Evolutionary conservation across 1,140 invertebrate genomes (phyloP), one percentile per base, ranked within the genome.

Genomic region (Oncopodura yosiiana): DNA sequence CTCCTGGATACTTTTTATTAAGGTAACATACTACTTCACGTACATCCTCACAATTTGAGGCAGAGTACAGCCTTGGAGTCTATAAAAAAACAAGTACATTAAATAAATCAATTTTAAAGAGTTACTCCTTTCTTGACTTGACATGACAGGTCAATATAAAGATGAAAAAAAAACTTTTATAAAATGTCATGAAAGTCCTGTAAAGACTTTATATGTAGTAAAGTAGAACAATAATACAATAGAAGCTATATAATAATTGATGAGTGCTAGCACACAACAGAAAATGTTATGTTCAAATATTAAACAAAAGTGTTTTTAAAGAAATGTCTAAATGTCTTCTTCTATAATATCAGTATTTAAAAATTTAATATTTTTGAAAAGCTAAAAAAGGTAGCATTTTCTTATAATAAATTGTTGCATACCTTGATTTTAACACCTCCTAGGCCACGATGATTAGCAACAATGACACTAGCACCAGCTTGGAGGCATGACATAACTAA

Each of bases 371-470:
- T n/a, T n/a, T n/a, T n/a, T n/a, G n/a, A n/a, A n/a, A n/a, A n/a
- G n/a, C n/a, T n/a, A n/a, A n/a, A n/a, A n/a, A n/a, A n/a, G n/a
- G n/a, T n/a, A n/a, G n/a, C n/a, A n/a, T n/a, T n/a, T n/a, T n/a
- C n/a, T n/a, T n/a, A n/a, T n/a, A n/a, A n/a, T 34, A 34, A 34
- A 34, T 9, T 34, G n/a, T 34, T 34, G n/a, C 6, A 34, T 34
- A 34, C 30, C 30, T 34, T 34, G 30, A 34, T 2, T 14, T 21
- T 18, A 46, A 55, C 69, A 18, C 84, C 84, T 49, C 84, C 85
- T 23, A 83, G 73, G 2, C 86, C 86, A 61, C 86, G 76, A 70
- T 88, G 82, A 69, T 86, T 86, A 68, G 87, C 86, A 43, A 88
- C 84, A 21, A 87, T 83, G 57, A 75, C 77, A 63, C 79, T 75